A percentile compares a stretch with the other conserved stretches of the same genome.
phyloP scores from a whole-genome alignment of 2,888 invertebrate species.

The Apodemia mormo region DNA sequence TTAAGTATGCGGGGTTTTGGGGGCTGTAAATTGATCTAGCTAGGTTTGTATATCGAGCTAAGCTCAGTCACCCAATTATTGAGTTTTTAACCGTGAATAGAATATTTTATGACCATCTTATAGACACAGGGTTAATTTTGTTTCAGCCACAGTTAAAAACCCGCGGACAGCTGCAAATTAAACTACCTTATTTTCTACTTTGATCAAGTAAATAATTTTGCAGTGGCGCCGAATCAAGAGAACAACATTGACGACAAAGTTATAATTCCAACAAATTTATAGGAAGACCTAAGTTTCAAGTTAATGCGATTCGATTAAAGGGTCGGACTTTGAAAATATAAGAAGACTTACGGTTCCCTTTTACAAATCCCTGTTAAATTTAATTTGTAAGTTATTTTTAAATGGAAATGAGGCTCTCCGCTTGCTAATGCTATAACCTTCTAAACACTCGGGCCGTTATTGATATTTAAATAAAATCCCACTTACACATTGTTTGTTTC shows the following conservation, averaged over 20 bases:
- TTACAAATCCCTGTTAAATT: not conserved
- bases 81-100: too few species aligned
- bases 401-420: not conserved
- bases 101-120: too few species aligned
- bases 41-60: too few species aligned
- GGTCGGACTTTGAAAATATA: slow-evolving; percentile 12
- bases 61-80: too few species aligned
- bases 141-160: not conserved
- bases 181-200: not conserved
- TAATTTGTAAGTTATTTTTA: slow-evolving; percentile 3
- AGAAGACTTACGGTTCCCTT: slow-evolving; percentile 6
- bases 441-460: not conserved
- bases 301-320: slow-evolving; percentile 14
- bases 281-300: slow-evolving; percentile 9
- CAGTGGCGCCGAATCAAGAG: not conserved
- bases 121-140: too few species aligned
- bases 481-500: not conserved
- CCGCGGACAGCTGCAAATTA: not conserved
- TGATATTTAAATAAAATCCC: not conserved
- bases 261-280: slow-evolving; percentile 16
- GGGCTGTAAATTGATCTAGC: too few species aligned
- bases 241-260: slow-evolving; percentile 4
- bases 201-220: slow-evolving; percentile 3
- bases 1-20: too few species aligned
- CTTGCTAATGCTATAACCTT: not conserved